These are phyloP conservation scores for Hypothenemus hampei DNA, from an alignment of 1,140 invertebrate species.

Conservation along the genomic window DNA sequence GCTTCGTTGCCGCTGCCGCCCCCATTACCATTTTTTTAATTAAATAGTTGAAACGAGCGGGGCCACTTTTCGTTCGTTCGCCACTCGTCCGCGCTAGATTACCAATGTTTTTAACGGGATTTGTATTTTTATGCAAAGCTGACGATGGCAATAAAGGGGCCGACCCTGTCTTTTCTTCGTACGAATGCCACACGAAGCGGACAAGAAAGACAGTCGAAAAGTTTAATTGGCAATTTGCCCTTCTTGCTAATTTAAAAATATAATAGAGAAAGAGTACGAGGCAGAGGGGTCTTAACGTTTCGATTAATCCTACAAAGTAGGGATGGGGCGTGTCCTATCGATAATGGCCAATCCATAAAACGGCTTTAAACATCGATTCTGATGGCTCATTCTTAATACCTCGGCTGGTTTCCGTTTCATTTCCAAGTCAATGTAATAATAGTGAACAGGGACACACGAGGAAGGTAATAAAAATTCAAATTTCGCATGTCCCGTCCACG, in stretches of 20 bases:
- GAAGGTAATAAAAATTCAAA: conserved; percentile 18
- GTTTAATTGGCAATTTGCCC: conserved; percentile 7
- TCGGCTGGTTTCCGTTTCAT: too few relatives aligned
- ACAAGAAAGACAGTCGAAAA: neutral
- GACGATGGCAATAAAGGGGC: neutral
- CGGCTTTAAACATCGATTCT: too few relatives aligned
- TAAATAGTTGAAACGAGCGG: conserved; percentile 5
- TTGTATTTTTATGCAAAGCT: neutral
- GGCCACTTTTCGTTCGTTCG: conserved; percentile 7
- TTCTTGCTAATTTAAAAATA: conserved; percentile 5
- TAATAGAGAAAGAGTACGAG: too few relatives aligned
- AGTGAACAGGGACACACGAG: too few relatives aligned
- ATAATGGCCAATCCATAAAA: too few relatives aligned
- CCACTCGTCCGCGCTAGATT: conserved; percentile 2
- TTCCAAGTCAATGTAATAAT: too few relatives aligned
- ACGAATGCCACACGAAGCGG: neutral
- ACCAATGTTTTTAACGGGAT: conserved; percentile 4
- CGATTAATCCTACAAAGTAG: too few relatives aligned
- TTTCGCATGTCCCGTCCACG: conserved; percentile 16
- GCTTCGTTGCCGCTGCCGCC: neutral
- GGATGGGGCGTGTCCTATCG: too few relatives aligned
- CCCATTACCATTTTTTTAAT: conserved; percentile 14
- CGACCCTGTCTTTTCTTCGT: neutral
- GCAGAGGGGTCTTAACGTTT: too few relatives aligned
- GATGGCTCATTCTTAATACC: too few relatives aligned